Percentiles rank a stretch among this genome's conserved stretches.
Conservation (phyloP, 2,888 invertebrate species). For the Pristionchus entomophagus region DNA sequence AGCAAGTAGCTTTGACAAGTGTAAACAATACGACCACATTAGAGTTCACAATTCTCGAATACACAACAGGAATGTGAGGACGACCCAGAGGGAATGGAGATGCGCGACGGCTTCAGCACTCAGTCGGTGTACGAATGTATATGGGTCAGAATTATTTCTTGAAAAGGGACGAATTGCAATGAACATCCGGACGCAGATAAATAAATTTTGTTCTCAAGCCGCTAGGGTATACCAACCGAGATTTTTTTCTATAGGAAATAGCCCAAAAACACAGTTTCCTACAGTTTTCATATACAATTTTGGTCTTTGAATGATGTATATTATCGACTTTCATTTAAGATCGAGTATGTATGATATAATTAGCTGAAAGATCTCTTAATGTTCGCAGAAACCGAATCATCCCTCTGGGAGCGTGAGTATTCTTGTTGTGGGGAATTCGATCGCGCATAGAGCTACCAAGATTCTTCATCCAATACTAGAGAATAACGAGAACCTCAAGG, state of each 20-base stretch:
- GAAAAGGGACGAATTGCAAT: no score
- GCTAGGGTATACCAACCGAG: no score
- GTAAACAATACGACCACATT: not conserved
- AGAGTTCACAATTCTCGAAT: not conserved
- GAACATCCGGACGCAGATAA: no score
- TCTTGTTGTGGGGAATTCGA: slow-evolving; percentile 8
- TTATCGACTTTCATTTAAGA: no score
- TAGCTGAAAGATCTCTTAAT: not conserved
- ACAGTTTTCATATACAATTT: no score
- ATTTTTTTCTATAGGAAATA: no score
- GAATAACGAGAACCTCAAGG: not conserved
- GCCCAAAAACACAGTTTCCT: no score
- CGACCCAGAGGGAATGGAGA: not conserved
- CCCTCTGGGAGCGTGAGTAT: not conserved
- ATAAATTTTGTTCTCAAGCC: no score
- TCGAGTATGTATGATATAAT: no score
- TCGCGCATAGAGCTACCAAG: not conserved
- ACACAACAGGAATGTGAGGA: not conserved
- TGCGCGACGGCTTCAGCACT: not conserved
- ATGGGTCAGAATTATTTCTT: not conserved
- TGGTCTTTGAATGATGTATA: no score
- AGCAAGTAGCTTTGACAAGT: not conserved
- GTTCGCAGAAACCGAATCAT: not conserved
- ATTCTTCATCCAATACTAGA: not conserved
- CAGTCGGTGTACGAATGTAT: not conserved